Percentiles rank a stretch among this genome's conserved stretches.
Conservation (phyloP, 2,797 vertebrate species). For the Lacerta bilineata region DNA sequence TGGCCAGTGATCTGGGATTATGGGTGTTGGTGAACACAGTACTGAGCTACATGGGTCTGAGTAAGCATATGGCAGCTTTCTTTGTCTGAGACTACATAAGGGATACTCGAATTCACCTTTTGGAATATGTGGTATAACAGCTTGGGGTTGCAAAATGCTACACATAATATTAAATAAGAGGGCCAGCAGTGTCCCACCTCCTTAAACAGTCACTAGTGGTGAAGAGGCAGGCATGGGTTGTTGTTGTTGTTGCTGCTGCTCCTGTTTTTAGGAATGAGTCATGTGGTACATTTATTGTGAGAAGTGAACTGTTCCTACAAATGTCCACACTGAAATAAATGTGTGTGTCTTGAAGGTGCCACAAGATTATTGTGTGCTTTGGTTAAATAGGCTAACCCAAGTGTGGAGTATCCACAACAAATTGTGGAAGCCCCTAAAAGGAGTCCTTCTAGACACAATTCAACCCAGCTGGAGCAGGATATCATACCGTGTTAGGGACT, state of each 20-base stretch:
- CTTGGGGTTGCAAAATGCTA: neutral
- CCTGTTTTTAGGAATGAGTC: too few species aligned
- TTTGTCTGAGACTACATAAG: neutral
- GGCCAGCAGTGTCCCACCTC: neutral
- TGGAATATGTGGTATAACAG: neutral
- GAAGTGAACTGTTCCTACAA: too few species aligned
- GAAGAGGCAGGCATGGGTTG: neutral
- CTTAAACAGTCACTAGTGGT: neutral
- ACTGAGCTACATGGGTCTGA: neutral
- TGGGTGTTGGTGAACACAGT: too few species aligned
- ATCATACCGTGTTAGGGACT: too few species aligned
- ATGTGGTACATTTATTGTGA: too few species aligned
- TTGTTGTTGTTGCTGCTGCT: too few species aligned
- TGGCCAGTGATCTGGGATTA: too few species aligned
- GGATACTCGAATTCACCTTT: neutral
- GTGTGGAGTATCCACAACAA: neutral
- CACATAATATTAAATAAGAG: neutral
- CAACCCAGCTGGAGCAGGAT: too few species aligned
- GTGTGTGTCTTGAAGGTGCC: neutral
- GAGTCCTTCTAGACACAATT: too few species aligned
- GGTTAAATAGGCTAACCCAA: neutral
- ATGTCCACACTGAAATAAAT: too few species aligned
- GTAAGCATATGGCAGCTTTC: neutral
- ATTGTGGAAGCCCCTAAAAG: neutral
- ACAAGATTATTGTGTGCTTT: neutral